These are phyloP conservation scores for Prionace glauca DNA, from an alignment of 2,797 vertebrate genomes.

Conservation along the genomic window DNA sequence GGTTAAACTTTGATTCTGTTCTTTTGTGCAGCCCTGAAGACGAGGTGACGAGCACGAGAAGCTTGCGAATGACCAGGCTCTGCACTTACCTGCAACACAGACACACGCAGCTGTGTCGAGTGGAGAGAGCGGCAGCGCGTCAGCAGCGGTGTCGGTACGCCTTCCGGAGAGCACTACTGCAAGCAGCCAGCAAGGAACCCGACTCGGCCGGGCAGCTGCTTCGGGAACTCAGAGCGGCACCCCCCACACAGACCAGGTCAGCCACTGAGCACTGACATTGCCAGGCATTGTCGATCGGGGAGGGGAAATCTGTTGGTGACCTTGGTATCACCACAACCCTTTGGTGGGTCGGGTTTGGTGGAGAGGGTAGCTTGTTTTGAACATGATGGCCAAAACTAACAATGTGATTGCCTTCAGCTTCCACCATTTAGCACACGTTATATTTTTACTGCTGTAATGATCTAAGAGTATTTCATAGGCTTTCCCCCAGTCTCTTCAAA, in stretches of 20 bases:
- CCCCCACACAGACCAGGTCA: conserved; percentile 67
- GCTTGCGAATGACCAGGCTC: conserved; percentile 83
- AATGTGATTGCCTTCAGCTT: background rate
- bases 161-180: conserved; percentile 88
- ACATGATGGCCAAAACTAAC: background rate
- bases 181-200: conserved; percentile 83
- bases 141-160: conserved; percentile 88
- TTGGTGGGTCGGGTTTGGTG: background rate
- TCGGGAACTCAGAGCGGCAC: conserved; percentile 69
- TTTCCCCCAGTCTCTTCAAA: background rate
- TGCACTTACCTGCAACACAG: conserved; percentile 97
- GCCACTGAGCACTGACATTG: conserved; percentile 28
- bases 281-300: too few species aligned
- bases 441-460: background rate
- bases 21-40: conserved; percentile 65
- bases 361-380: background rate
- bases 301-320: background rate
- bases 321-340: background rate
- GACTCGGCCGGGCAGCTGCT: conserved; percentile 79
- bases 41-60: conserved; percentile 66
- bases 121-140: conserved; percentile 85
- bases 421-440: too few species aligned
- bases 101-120: conserved; percentile 95
- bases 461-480: background rate
- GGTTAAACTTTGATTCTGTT: conserved; percentile 15